Percentiles rank a stretch among this genome's conserved stretches.
Conservation (phyloP, 1,140 invertebrate species). For the Drosophila prosaltans region DNA sequence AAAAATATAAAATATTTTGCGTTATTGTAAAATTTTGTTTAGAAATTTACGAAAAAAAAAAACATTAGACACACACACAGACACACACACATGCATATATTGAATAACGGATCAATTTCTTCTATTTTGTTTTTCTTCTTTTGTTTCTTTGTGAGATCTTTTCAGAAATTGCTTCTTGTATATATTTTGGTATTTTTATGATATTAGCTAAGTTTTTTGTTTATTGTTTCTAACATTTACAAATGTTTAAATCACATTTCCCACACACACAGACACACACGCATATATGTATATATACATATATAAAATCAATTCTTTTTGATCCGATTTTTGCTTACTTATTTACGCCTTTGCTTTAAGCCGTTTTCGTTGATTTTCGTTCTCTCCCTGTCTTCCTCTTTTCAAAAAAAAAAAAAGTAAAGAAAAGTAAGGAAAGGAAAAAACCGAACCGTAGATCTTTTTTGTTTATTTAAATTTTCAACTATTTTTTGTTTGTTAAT, state of each 20-base stretch:
- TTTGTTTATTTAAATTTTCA: constrained; percentile 16
- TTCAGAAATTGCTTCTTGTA: constrained; percentile 13
- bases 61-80: constrained; percentile 16
- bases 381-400: constrained; percentile 27
- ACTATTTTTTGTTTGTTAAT: constrained; percentile 19
- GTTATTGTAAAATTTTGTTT: constrained; percentile 14
- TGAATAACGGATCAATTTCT: constrained; percentile 23
- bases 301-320: constrained; percentile 21
- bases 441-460: constrained; percentile 28
- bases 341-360: constrained; percentile 60
- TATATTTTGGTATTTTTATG: background rate
- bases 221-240: background rate
- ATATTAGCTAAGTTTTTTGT: background rate
- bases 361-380: constrained; percentile 24
- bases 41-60: constrained; percentile 19
- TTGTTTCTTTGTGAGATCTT: background rate
- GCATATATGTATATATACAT: constrained; percentile 22
- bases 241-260: background rate
- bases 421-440: constrained; percentile 61
- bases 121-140: constrained; percentile 22
- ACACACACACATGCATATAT: constrained; percentile 21
- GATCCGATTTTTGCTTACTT: constrained; percentile 60
- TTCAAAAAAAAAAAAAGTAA: constrained; percentile 62
- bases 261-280: constrained; percentile 22
- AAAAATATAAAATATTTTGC: constrained; percentile 50